Percentiles rank a stretch among this genome's conserved stretches.
Conservation (phyloP, 64 coral and sea anemone species). For the Acropora tenuis region DNA sequence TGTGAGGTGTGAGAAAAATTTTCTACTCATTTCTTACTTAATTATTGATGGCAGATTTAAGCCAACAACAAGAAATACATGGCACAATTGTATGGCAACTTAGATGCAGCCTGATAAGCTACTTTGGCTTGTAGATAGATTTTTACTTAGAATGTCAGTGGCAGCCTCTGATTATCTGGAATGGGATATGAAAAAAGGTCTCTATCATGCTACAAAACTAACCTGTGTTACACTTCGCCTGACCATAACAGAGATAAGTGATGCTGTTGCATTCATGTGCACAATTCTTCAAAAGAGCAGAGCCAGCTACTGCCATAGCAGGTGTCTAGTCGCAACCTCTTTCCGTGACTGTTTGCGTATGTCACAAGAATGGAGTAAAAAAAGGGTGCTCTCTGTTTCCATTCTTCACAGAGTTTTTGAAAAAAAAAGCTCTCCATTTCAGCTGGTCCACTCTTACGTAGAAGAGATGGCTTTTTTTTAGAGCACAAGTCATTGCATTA, state of each 20-base stretch:
- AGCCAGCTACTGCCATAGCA: slow-evolving; percentile 4
- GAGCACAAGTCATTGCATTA: slow-evolving; percentile 32
- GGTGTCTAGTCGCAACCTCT: neutral
- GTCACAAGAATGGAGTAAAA: slow-evolving; percentile 33
- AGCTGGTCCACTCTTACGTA: slow-evolving; percentile 20
- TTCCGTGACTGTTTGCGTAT: slow-evolving; percentile 5
- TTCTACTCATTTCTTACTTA: too few relatives aligned
- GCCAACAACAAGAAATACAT: too few relatives aligned
- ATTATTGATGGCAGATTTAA: too few relatives aligned
- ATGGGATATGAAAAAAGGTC: too few relatives aligned
- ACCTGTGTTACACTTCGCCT: slow-evolving; percentile 10
- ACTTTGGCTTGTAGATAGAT: too few relatives aligned
- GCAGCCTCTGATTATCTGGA: too few relatives aligned
- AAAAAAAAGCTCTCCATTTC: slow-evolving; percentile 23
- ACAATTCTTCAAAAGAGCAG: slow-evolving; percentile 3
- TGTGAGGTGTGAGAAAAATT: too few relatives aligned
- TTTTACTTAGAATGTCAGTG: too few relatives aligned
- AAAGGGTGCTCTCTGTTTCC: neutral
- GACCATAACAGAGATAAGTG: slow-evolving; percentile 31
- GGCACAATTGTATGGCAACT: too few relatives aligned
- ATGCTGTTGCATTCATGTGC: slow-evolving; percentile 32
- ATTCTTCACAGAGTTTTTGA: slow-evolving; percentile 6
- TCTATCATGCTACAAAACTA: too few relatives aligned
- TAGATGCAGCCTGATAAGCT: too few relatives aligned
- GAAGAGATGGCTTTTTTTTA: slow-evolving; percentile 39